Evolutionary conservation across 2,113 vertebrate species (phyloP).

Genomic region (Ceyx melanurus): DNA sequence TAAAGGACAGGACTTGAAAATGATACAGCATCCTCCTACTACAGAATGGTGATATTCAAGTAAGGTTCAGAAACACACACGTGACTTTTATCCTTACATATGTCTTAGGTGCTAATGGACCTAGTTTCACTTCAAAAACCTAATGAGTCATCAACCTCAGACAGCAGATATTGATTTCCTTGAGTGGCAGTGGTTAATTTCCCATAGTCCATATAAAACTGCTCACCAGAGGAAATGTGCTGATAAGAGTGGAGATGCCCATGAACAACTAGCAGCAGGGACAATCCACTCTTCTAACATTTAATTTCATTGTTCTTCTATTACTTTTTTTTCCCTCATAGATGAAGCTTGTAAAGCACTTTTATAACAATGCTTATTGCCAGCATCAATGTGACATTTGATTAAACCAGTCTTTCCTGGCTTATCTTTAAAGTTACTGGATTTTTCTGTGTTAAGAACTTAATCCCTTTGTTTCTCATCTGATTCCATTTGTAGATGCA

Average conservation of each 20-base stretch:
- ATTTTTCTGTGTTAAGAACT: conserved; percentile 50
- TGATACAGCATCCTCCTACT: not conserved
- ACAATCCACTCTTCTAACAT: not conserved
- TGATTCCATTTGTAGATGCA: conserved; percentile 39
- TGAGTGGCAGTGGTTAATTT: conserved; percentile 14
- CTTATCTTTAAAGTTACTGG: conserved; percentile 45
- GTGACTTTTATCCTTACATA: not conserved
- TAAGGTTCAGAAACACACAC: not conserved
- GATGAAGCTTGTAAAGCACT: not conserved
- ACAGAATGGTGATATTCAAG: not conserved
- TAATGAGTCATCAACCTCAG: not conserved
- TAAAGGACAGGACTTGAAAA: conserved; percentile 48
- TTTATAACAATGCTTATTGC: not conserved
- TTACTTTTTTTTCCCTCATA: not conserved
- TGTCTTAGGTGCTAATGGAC: not conserved
- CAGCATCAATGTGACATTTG: conserved; percentile 36
- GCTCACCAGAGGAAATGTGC: not conserved
- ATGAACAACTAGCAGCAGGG: not conserved
- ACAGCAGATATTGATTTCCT: conserved; percentile 8
- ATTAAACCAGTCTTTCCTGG: conserved; percentile 39
- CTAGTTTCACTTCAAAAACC: not conserved
- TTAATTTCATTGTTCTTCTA: not conserved
- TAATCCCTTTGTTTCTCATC: conserved; percentile 57
- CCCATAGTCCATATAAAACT: not conserved
- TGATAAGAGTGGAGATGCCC: not conserved